Conservation (phyloP, 2,888 invertebrate species). For the Stomorhina lunata region DNA sequence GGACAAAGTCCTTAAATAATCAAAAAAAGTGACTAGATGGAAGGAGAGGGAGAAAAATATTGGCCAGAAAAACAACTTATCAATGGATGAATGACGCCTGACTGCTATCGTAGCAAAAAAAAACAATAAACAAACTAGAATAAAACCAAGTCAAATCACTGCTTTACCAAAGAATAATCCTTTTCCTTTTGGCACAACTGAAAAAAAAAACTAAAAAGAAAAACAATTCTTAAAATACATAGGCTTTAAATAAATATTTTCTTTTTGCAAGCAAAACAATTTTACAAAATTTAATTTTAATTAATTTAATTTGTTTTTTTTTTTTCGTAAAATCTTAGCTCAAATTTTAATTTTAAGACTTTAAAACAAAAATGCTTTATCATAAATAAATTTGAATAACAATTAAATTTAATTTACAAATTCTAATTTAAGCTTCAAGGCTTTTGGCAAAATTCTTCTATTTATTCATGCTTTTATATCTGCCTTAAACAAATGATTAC, state of each 20-base stretch:
- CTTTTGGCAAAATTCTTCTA: neutral
- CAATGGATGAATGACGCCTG: constrained; percentile 38
- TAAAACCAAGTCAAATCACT: neutral
- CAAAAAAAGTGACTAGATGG: neutral
- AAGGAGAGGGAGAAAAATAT: neutral
- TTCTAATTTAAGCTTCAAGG: constrained; percentile 1
- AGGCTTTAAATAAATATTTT: neutral
- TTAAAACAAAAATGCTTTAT: neutral
- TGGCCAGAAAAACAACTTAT: constrained; percentile 35
- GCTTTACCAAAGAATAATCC: neutral
- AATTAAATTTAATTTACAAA: constrained; percentile 34
- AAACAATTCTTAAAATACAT: too few relatives aligned
- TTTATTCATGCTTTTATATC: neutral
- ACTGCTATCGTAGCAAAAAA: constrained; percentile 23
- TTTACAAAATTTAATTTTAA: neutral
- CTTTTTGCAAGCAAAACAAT: neutral
- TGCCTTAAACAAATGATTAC: constrained; percentile 36
- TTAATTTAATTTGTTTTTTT: neutral
- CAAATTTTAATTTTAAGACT: neutral
- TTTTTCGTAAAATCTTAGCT: neutral
- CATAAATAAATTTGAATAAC: constrained; percentile 29
- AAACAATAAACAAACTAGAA: neutral
- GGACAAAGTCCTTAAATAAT: constrained; percentile 10
- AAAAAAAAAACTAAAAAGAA: neutral
- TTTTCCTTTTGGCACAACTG: too few relatives aligned